Evolutionary conservation across 2,888 invertebrate genomes (phyloP).

Genomic region (Athetis lepigone): DNA sequence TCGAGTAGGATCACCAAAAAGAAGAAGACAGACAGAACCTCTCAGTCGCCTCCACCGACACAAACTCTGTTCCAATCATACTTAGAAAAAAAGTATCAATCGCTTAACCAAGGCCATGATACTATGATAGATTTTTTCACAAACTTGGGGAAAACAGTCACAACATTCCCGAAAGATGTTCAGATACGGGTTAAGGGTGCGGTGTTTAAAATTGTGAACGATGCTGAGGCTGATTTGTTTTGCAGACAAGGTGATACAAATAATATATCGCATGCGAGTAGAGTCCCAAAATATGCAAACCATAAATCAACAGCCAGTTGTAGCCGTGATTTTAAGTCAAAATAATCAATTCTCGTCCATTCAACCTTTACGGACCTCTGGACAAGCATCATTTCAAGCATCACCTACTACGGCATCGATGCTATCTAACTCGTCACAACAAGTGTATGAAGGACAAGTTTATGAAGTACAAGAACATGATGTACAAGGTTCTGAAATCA

Average conservation of each 20-base stretch:
- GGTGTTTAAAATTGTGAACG: conserved; percentile 44
- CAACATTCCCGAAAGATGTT: conserved; percentile 38
- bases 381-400: conserved; percentile 34
- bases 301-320: conserved; percentile 34
- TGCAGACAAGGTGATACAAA: conserved; percentile 34
- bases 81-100: conserved; percentile 40
- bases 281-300: conserved; percentile 37
- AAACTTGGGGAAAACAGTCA: conserved; percentile 43
- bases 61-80: conserved; percentile 36
- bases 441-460: conserved; percentile 29
- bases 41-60: conserved; percentile 32
- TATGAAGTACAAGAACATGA: conserved; percentile 37
- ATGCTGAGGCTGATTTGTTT: conserved; percentile 36
- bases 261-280: conserved; percentile 35
- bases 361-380: conserved; percentile 30
- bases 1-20: conserved; percentile 29
- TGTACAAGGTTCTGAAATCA: conserved; percentile 33
- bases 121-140: conserved; percentile 42
- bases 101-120: conserved; percentile 34
- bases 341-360: conserved; percentile 32
- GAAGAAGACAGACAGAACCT: conserved; percentile 35
- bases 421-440: conserved; percentile 36
- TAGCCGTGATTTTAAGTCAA: conserved; percentile 34
- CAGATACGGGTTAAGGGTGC: conserved; percentile 45
- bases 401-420: conserved; percentile 36